Conservation (phyloP, 1,140 invertebrate genomes). For the Coboldia fuscipes region DNA sequence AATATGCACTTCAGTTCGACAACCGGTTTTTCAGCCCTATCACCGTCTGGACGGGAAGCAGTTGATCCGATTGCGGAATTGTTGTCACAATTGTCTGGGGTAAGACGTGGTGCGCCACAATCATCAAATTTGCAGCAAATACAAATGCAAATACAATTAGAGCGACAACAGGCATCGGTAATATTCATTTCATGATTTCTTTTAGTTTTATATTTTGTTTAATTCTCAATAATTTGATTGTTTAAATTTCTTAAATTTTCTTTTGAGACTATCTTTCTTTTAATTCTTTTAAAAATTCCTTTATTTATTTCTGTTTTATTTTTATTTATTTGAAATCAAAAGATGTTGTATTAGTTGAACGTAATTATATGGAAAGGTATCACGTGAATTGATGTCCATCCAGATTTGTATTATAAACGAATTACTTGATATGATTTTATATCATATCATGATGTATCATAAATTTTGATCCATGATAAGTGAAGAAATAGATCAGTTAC, state of each 20-base stretch:
- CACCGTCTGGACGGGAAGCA: constrained; percentile 68
- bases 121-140: constrained; percentile 67
- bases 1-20: constrained; percentile 84
- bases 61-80: constrained; percentile 87
- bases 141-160: constrained; percentile 75
- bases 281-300: background rate
- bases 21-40: constrained; percentile 54
- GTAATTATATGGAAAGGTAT: no score
- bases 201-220: constrained; percentile 3
- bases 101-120: constrained; percentile 46
- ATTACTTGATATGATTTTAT: no score
- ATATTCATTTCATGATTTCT: constrained; percentile 1
- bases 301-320: constrained; percentile 3
- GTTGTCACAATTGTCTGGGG: constrained; percentile 76
- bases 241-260: constrained; percentile 2
- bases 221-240: background rate
- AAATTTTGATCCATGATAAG: no score
- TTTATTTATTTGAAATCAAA: constrained; percentile 3
- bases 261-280: constrained; percentile 3
- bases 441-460: no score
- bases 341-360: background rate
- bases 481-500: no score
- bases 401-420: no score
- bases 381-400: no score
- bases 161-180: constrained; percentile 63